phyloP scores from a whole-genome alignment of 2,888 invertebrate genomes.

The Drosophila nr. fundita region DNA sequence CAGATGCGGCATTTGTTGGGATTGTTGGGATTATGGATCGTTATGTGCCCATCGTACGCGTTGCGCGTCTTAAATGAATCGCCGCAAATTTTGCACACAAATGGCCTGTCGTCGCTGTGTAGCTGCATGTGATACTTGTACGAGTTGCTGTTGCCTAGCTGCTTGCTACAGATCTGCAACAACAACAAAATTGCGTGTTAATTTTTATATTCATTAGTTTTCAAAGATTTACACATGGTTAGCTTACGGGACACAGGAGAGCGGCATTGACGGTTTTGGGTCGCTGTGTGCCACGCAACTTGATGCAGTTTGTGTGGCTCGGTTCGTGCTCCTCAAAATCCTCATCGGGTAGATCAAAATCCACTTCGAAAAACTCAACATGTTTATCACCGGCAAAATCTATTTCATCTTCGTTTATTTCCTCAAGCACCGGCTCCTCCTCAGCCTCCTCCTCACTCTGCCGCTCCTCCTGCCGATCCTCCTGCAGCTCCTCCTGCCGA shows the following conservation, averaged over 20 bases:
- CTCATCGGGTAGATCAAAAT: constrained; percentile 18
- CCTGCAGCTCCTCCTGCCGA: neutral
- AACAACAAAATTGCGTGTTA: neutral
- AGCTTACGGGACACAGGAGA: constrained; percentile 68
- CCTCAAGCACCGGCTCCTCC: constrained; percentile 18
- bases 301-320: neutral
- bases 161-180: constrained; percentile 78
- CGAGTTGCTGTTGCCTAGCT: constrained; percentile 83
- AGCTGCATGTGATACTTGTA: constrained; percentile 84
- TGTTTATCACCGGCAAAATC: constrained; percentile 22
- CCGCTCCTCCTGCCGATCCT: neutral
- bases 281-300: constrained; percentile 10
- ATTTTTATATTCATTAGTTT: too few species aligned
- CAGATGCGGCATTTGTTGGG: constrained; percentile 83
- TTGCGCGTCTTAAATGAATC: constrained; percentile 84
- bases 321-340: constrained; percentile 4
- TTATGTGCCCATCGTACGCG: constrained; percentile 83
- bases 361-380: constrained; percentile 21
- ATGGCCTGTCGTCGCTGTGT: constrained; percentile 83
- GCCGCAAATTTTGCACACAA: constrained; percentile 81
- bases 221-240: neutral
- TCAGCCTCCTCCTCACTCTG: neutral
- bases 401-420: constrained; percentile 36
- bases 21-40: constrained; percentile 82
- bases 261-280: constrained; percentile 58